Evolutionary conservation across 1,140 invertebrate species (phyloP).

Genomic region (Camponotus vicinus): DNA sequence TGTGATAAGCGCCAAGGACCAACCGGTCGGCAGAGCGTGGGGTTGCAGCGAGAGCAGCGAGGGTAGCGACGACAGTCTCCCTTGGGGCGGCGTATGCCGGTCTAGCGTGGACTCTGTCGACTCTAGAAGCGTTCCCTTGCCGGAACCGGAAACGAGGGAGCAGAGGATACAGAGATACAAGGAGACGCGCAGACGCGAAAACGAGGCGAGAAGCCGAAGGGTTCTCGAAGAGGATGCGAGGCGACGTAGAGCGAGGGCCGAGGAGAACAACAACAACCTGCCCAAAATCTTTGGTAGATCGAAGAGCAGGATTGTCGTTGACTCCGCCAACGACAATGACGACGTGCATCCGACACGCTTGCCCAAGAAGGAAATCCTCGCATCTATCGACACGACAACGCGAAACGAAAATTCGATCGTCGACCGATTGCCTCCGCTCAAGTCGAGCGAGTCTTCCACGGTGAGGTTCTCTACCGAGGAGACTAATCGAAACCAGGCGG

Average conservation of each 20-base stretch:
- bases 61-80: slow-evolving; percentile 84
- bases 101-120: slow-evolving; percentile 79
- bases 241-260: slow-evolving; percentile 73
- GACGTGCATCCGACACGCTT: not conserved
- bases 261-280: slow-evolving; percentile 79
- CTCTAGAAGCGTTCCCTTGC: slow-evolving; percentile 60
- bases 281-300: slow-evolving; percentile 65
- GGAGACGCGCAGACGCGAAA: slow-evolving; percentile 82
- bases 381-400: slow-evolving; percentile 9
- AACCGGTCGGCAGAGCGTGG: slow-evolving; percentile 77
- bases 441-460: slow-evolving; percentile 59
- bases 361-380: slow-evolving; percentile 48
- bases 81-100: slow-evolving; percentile 78
- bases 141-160: slow-evolving; percentile 81
- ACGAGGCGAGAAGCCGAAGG: slow-evolving; percentile 81
- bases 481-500: slow-evolving; percentile 64
- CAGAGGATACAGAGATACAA: slow-evolving; percentile 84
- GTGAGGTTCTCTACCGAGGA: slow-evolving; percentile 68
- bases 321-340: slow-evolving; percentile 66
- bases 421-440: slow-evolving; percentile 66
- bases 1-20: slow-evolving; percentile 72
- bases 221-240: slow-evolving; percentile 83
- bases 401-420: slow-evolving; percentile 62
- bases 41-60: slow-evolving; percentile 85
- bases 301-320: slow-evolving; percentile 56